phyloP scores from a whole-genome alignment of 2,113 vertebrate species.

The Notothenia rossii region DNA sequence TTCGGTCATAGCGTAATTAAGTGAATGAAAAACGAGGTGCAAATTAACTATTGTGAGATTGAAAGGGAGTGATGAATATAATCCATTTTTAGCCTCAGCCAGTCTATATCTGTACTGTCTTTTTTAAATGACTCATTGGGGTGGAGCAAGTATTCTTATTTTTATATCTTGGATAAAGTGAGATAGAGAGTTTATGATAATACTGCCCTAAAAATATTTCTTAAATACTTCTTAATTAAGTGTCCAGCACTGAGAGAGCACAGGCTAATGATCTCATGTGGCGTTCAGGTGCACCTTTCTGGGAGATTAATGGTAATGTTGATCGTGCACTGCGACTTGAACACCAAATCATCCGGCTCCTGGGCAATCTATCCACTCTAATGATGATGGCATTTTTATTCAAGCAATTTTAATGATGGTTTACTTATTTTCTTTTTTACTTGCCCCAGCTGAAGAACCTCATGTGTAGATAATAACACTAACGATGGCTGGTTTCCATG shows the following conservation, averaged over 20 bases:
- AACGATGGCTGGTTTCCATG: background rate
- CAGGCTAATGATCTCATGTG: background rate
- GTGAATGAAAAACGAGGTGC: constrained; percentile 65
- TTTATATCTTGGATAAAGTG: background rate
- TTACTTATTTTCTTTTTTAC: background rate
- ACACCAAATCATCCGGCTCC: background rate
- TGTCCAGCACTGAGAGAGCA: background rate
- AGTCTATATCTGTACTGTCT: constrained; percentile 2
- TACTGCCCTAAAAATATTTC: background rate
- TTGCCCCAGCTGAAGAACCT: background rate
- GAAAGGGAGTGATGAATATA: constrained; percentile 50
- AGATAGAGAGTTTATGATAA: constrained; percentile 1
- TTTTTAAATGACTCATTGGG: background rate
- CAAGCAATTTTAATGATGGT: background rate
- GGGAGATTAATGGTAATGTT: background rate
- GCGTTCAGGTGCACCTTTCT: background rate
- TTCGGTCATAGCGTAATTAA: constrained; percentile 51
- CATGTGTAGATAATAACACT: background rate
- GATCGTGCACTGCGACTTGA: background rate
- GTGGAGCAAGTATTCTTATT: background rate
- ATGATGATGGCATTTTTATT: background rate
- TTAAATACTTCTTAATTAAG: background rate
- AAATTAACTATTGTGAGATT: constrained; percentile 51
- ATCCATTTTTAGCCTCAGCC: constrained; percentile 35
- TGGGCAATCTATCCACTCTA: background rate